Evolutionary conservation across 2,888 invertebrate species (phyloP), one percentile per base, ranked within the genome.

Genomic region (Sylvicola cinctus): DNA sequence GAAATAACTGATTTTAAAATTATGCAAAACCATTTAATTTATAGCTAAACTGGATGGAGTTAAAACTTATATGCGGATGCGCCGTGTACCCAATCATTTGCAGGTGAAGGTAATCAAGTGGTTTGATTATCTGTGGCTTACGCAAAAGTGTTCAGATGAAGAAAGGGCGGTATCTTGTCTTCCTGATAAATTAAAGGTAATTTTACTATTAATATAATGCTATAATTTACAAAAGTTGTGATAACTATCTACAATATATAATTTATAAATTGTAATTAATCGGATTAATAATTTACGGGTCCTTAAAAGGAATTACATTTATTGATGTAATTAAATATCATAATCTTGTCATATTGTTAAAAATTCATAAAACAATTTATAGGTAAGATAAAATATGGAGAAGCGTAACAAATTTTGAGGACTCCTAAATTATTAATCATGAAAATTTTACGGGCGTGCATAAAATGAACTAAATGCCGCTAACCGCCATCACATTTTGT

Each of bases 41-140:
- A 34, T 72, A 96, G 95, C 93, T 30, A 93, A 93, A 66, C 66
- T 96, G 56, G 96, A 96, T 55, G 91, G 88, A 31, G 95, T 96
- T 41, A 96, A 96, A 65, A 95, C 93, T 3, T 96, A 95, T 59
- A 95, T 96, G 95, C 69, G 88, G 42, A 84, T 95, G 80, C 70
- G 95, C 34, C 68, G 91, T 46, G 95, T 96, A 43, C 95, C 95
- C 28, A 79, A 77, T 47, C 83, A 88, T 60, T 70, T 96, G 39
- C 93, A 96, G 61, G 84, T 90, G 50, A 91, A 95, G 61, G 95
- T 88, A 45, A 95, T 96, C 62, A 90, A 91, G 61, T 96, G 95
- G 95, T 96, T 95, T 63, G 95, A 96, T 67, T 95, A 96, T 61
- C 70, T 95, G 50, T 96, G 96, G 95, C 74, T 93, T 51, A 91